Base-by-base conservation (phyloP, 2,888 invertebrate species). In the Brachyptera risi region DNA sequence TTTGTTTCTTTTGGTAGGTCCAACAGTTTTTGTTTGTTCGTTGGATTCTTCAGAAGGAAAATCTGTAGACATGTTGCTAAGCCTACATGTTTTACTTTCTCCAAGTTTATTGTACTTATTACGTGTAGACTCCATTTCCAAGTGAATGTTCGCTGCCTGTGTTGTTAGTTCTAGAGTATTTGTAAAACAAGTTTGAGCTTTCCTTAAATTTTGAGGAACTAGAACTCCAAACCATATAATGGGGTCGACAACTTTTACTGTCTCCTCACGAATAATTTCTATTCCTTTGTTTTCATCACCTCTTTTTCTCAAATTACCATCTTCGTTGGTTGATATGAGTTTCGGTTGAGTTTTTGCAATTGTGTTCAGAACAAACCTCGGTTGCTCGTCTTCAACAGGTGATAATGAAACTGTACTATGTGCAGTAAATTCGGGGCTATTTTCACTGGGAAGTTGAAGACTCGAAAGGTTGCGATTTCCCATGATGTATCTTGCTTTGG, bases 181-280 rank as follows among this genome's bases (percentile, higher is more conserved):
- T 68, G 85, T 83, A 71, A 91, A 95, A 68, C 84, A 81, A 58
- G 79, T 80, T 71, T 90, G 90, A 0, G 92, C 90, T 66, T 79
- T 81, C 68, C 86, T 83, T 69, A 95, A 76, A 71, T 86, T 86
- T 69, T 87, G 86, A 0, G 94, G 92, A 0, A 92, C 90, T 35
- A 95, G 75, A 38, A 92, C 83, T 11, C 93, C 93, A 77, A 94
- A 95, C 92, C 92, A 93, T 65, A 83, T 85, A 27, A 93, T 72
- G 0, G 94, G 92, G 73, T 94, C 83, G 24, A 70, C 69, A 58
- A 70, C 67, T 1, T 44, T 56, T 7, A 38, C 38, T 17, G 31
- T n/a, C n/a, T n/a, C n/a, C n/a, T n/a, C n/a, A n/a, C n/a, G n/a
- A n/a, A n/a, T n/a, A n/a, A n/a, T n/a, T n/a, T n/a, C n/a, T n/a